Evolutionary conservation across 1,140 invertebrate genomes (phyloP).

Genomic region (Papilio machaon): DNA sequence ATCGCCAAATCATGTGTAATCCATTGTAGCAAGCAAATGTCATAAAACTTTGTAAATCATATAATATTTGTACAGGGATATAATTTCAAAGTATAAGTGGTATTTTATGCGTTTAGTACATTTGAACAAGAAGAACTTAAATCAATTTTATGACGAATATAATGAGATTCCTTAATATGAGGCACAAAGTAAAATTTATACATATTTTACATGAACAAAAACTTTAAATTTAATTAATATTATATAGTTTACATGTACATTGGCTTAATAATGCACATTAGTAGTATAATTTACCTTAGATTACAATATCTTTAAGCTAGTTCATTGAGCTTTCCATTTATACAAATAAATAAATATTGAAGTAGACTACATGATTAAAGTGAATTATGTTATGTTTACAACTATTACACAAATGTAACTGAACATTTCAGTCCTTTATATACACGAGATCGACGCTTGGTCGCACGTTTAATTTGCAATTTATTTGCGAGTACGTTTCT

Average conservation of each 20-base stretch:
- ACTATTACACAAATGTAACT: conserved; percentile 58
- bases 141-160: conserved; percentile 53
- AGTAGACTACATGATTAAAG: conserved; percentile 60
- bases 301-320: conserved; percentile 72
- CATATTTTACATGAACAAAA: conserved; percentile 74
- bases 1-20: not conserved
- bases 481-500: conserved; percentile 51
- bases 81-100: not conserved
- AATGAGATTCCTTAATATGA: conserved; percentile 77
- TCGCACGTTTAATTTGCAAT: conserved; percentile 47
- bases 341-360: conserved; percentile 81
- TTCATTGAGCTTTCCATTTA: conserved; percentile 79
- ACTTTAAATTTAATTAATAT: conserved; percentile 58
- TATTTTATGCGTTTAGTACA: conserved; percentile 16
- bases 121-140: conserved; percentile 48
- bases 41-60: too few species aligned
- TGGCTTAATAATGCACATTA: conserved; percentile 65
- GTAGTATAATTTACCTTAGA: conserved; percentile 62
- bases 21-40: not conserved
- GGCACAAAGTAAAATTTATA: conserved; percentile 75
- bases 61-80: not conserved
- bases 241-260: conserved; percentile 70
- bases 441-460: conserved; percentile 57
- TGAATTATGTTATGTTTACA: conserved; percentile 53
- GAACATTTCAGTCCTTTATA: conserved; percentile 48